phyloP scores from a whole-genome alignment of 2,797 vertebrate genomes.

The Natrix natrix region DNA sequence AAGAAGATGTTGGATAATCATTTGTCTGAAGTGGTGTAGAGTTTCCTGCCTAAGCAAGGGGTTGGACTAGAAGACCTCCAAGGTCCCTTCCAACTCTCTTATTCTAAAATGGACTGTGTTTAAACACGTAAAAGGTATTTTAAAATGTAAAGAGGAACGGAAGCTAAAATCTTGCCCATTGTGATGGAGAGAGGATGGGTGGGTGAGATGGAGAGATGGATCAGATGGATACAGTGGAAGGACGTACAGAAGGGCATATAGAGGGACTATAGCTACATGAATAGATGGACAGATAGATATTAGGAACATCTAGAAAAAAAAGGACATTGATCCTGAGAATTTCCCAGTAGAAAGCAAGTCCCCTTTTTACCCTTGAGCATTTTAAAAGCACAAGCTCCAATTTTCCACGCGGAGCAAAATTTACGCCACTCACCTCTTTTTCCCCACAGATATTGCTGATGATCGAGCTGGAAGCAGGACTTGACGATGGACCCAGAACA shows the following conservation, averaged over 20 bases:
- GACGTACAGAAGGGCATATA: background rate
- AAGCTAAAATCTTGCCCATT: background rate
- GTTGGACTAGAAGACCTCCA: no score
- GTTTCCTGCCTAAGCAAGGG: no score
- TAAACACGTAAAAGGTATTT: background rate
- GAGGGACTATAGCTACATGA: background rate
- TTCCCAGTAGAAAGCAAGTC: background rate
- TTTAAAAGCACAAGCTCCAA: background rate
- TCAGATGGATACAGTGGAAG: background rate
- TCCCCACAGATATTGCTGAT: conserved; percentile 99
- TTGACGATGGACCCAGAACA: conserved; percentile 93
- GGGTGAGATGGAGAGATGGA: background rate
- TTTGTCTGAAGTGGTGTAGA: no score
- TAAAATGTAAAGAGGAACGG: background rate
- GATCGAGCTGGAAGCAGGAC: conserved; percentile 96
- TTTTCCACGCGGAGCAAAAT: background rate
- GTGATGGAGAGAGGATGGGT: background rate
- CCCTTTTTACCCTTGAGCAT: background rate
- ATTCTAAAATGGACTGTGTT: no score
- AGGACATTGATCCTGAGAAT: background rate
- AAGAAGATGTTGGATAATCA: no score
- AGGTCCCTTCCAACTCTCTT: no score
- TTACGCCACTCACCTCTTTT: conserved; percentile 88
- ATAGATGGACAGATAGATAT: background rate
- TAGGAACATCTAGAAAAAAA: background rate